Conservation (phyloP, 23 tunicate species). For the Halocynthia aurantium region DNA sequence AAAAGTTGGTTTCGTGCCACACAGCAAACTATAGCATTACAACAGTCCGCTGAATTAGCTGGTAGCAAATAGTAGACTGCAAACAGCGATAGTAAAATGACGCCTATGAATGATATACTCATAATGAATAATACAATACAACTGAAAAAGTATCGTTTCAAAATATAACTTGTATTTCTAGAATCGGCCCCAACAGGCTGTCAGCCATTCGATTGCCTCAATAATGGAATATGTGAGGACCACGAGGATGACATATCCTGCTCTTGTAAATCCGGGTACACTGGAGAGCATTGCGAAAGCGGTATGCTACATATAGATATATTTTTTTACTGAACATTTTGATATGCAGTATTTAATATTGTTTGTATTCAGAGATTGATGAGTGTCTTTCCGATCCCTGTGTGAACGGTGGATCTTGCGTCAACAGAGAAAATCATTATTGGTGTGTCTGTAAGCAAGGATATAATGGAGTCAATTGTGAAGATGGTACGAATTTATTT, state of each 20-base stretch:
- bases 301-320: neutral
- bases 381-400: conserved; percentile 47
- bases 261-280: conserved; percentile 9
- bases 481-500: conserved; percentile 22
- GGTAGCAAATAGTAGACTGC: no score
- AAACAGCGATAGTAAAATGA: no score
- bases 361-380: conserved; percentile 5
- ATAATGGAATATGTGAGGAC: conserved; percentile 18
- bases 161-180: no score
- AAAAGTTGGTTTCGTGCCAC: no score
- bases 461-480: conserved; percentile 20
- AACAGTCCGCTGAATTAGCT: no score
- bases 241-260: conserved; percentile 11
- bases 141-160: no score
- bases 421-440: conserved; percentile 15
- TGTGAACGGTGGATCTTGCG: conserved; percentile 47
- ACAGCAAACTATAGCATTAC: no score
- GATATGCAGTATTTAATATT: neutral
- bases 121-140: no score
- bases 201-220: conserved; percentile 16
- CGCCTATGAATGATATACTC: no score
- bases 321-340: neutral
- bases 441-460: conserved; percentile 37
- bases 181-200: neutral
- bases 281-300: conserved; percentile 11